phyloP scores from a whole-genome alignment of 2,888 invertebrate genomes.

The Silvanus unidentatus region DNA sequence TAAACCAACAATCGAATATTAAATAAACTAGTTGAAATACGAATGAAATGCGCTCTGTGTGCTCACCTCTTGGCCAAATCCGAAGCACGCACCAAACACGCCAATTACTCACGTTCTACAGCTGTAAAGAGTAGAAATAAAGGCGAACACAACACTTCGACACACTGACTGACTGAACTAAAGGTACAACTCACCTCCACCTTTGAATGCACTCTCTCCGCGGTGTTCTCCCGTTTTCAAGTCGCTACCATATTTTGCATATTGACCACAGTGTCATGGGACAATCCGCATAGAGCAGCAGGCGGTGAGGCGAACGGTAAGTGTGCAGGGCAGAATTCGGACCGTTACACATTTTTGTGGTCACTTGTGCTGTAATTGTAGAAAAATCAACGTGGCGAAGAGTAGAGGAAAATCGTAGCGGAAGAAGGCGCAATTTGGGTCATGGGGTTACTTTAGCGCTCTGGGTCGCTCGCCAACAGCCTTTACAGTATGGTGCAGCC shows the following conservation, averaged over 20 bases:
- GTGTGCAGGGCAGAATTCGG: no score
- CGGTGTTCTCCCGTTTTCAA: neutral
- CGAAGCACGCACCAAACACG: no score
- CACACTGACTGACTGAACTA: constrained; percentile 44
- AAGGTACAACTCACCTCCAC: constrained; percentile 3
- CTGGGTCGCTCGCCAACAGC: neutral
- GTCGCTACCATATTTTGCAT: no score
- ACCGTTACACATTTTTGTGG: no score
- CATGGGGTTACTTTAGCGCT: neutral
- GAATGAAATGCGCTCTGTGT: no score
- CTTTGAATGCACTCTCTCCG: neutral
- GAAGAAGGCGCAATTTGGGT: neutral
- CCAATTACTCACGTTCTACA: no score
- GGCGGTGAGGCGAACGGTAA: no score
- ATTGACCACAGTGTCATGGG: neutral
- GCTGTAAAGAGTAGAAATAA: constrained; percentile 18
- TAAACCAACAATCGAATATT: no score
- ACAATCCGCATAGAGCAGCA: neutral
- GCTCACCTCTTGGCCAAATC: no score
- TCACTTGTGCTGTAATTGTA: neutral
- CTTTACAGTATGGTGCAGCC: no score
- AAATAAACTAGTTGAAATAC: no score
- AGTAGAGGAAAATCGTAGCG: no score
- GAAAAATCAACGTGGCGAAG: neutral
- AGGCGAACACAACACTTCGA: constrained; percentile 35